phyloP scores from a whole-genome alignment of 35 echinoderm and acorn worm species.

The Patiria miniata region DNA sequence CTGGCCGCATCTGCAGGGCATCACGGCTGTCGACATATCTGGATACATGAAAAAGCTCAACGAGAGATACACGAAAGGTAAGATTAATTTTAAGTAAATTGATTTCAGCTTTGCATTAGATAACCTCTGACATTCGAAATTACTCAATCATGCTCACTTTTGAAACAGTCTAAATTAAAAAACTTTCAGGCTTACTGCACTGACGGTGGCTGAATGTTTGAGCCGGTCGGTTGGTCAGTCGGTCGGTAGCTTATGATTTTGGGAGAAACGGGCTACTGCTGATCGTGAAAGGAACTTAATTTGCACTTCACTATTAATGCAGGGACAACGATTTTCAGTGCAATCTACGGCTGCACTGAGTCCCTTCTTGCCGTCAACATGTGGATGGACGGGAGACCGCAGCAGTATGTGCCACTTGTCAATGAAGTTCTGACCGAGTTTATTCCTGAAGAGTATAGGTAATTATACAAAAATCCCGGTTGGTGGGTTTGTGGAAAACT shows the following conservation, averaged over 20 bases:
- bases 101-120: no score
- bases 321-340: conserved; percentile 20
- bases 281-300: neutral
- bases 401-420: conserved; percentile 21
- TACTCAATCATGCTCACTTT: no score
- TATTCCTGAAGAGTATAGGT: conserved; percentile 45
- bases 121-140: no score
- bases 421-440: conserved; percentile 48
- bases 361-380: conserved; percentile 47
- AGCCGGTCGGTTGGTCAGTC: no score
- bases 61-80: conserved; percentile 71
- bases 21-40: conserved; percentile 43
- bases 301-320: neutral
- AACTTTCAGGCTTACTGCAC: no score
- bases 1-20: conserved; percentile 53
- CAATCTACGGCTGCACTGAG: conserved; percentile 40
- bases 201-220: no score
- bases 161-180: no score
- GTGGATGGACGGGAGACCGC: conserved; percentile 24
- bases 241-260: no score
- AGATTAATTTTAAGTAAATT: neutral
- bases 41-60: conserved; percentile 63
- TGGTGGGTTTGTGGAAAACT: no score
- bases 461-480: neutral
- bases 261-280: no score